Evolutionary conservation across 30 jellyfish, hydroid and myxozoan species (phyloP).

Genomic region (Pseudorhiza aurosa): DNA sequence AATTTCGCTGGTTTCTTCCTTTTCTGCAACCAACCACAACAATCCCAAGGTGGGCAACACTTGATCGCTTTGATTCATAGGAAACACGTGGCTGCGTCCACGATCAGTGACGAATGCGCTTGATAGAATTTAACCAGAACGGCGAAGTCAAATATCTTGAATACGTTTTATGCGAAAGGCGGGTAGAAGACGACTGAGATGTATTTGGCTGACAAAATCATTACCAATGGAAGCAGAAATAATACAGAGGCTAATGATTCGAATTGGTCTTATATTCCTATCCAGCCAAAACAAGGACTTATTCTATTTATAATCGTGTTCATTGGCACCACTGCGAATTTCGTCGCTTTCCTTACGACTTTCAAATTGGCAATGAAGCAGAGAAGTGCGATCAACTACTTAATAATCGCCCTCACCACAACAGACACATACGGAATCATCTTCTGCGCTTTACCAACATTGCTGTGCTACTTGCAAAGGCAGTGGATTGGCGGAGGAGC

Average conservation of each 20-base stretch:
- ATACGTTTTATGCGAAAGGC: too few relatives aligned
- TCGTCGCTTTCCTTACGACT: slow-evolving; percentile 60
- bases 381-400: slow-evolving; percentile 34
- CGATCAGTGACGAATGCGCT: too few relatives aligned
- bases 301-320: slow-evolving; percentile 49
- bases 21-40: too few relatives aligned
- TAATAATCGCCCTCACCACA: slow-evolving; percentile 45
- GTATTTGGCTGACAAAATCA: background rate
- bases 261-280: slow-evolving; percentile 59
- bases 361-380: slow-evolving; percentile 44
- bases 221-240: slow-evolving; percentile 5
- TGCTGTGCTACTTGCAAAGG: slow-evolving; percentile 48
- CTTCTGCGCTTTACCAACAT: slow-evolving; percentile 61
- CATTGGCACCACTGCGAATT: slow-evolving; percentile 50
- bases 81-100: too few relatives aligned
- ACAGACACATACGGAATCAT: slow-evolving; percentile 64
- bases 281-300: slow-evolving; percentile 71
- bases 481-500: slow-evolving; percentile 71
- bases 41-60: too few relatives aligned
- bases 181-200: background rate
- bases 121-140: too few relatives aligned
- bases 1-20: too few relatives aligned
- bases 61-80: too few relatives aligned
- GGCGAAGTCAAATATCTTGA: too few relatives aligned
- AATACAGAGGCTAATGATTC: background rate